phyloP scores from a whole-genome alignment of 1,140 invertebrate genomes.

The Hypsibius dujardini region DNA sequence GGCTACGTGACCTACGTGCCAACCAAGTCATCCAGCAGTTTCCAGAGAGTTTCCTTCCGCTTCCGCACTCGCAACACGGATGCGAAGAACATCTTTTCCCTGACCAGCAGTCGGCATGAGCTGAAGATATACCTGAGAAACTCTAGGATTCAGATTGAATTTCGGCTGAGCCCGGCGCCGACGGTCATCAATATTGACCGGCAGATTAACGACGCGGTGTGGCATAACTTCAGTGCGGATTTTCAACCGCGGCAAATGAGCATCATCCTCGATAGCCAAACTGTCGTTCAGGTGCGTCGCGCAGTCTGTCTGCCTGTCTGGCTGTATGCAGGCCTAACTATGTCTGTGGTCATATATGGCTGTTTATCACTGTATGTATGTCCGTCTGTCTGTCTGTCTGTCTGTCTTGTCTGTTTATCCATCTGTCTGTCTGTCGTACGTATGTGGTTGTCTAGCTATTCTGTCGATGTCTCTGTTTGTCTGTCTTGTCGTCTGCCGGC shows the following conservation, averaged over 20 bases:
- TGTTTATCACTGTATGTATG: too few relatives aligned
- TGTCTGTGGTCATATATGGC: too few relatives aligned
- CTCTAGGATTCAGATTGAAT: conserved; percentile 15
- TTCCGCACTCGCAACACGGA: neutral
- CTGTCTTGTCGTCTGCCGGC: too few relatives aligned
- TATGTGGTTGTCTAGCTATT: too few relatives aligned
- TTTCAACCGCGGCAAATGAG: neutral
- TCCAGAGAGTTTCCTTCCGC: conserved; percentile 6
- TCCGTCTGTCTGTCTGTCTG: too few relatives aligned
- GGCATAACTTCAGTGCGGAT: conserved; percentile 5
- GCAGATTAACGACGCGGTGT: conserved; percentile 8
- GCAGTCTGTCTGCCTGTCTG: too few relatives aligned
- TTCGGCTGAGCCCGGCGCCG: neutral
- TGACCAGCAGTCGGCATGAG: neutral
- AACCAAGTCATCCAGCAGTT: neutral
- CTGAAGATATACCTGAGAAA: conserved; percentile 4
- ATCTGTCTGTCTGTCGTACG: too few relatives aligned
- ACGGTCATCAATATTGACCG: neutral
- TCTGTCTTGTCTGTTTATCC: too few relatives aligned
- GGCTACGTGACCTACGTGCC: conserved; percentile 18
- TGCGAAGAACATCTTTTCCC: neutral
- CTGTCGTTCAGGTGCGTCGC: neutral
- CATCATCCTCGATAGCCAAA: neutral
- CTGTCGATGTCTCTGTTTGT: too few relatives aligned
- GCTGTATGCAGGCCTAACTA: too few relatives aligned